phyloP scores from a whole-genome alignment of 1,140 invertebrate species.

The Brachionus asplanchnoidis region DNA sequence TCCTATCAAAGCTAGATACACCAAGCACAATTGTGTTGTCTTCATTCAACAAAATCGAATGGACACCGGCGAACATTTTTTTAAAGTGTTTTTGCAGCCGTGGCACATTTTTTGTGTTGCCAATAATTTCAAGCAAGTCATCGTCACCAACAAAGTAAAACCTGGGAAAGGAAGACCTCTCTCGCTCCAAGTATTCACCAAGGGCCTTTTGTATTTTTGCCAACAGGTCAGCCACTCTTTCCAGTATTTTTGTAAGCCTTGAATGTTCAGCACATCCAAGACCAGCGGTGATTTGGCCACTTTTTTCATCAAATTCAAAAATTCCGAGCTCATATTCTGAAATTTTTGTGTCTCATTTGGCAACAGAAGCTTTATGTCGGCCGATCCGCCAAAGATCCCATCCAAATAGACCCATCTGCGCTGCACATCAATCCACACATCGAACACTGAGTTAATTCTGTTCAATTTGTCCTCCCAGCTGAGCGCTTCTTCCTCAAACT shows the following conservation, averaged over 20 bases:
- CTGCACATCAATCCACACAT: constrained; percentile 99
- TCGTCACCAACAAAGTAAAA: constrained; percentile 99
- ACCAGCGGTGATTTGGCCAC: constrained; percentile 91
- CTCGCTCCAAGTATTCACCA: constrained; percentile 94
- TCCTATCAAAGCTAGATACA: constrained; percentile 85
- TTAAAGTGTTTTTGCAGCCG: constrained; percentile 99
- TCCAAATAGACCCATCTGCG: constrained; percentile 97
- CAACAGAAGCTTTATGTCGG: constrained; percentile 89
- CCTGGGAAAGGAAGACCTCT: constrained; percentile 92
- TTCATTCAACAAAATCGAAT: constrained; percentile 79
- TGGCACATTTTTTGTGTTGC: constrained; percentile 97
- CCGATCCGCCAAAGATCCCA: constrained; percentile 95
- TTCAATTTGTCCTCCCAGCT: constrained; percentile 99
- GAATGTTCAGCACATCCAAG: constrained; percentile 96
- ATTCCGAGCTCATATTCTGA: constrained; percentile 85
- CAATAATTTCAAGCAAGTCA: constrained; percentile 97
- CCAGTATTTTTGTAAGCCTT: constrained; percentile 85
- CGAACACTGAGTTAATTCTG: constrained; percentile 92
- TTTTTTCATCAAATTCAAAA: constrained; percentile 96
- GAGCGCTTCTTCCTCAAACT: constrained; percentile 96
- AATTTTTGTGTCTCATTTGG: constrained; percentile 96
- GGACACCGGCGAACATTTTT: constrained; percentile 99
- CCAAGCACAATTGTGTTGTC: constrained; percentile 85
- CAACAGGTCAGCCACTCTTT: constrained; percentile 90
- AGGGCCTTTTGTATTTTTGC: constrained; percentile 98